Percentiles rank a stretch among this genome's conserved stretches.
Conservation (phyloP, 2,888 invertebrate genomes). For the Clusia tigrina region DNA sequence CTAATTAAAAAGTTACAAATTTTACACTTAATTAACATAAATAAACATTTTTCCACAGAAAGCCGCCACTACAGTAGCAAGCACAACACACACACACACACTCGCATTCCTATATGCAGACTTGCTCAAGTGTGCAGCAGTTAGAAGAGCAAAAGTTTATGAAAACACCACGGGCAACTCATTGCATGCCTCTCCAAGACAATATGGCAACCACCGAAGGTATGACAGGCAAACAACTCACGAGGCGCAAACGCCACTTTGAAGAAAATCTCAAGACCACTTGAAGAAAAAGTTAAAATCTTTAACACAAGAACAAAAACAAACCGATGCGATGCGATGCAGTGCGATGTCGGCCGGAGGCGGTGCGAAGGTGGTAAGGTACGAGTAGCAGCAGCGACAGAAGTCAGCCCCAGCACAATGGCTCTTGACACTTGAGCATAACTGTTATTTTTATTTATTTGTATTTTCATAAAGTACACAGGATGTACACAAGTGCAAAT, state of each 20-base stretch:
- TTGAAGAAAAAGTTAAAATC: constrained; percentile 46
- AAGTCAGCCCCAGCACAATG: constrained; percentile 11
- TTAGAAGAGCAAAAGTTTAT: constrained; percentile 32
- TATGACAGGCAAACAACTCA: background rate
- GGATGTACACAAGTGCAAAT: constrained; percentile 8
- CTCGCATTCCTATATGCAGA: constrained; percentile 8
- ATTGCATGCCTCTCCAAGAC: background rate
- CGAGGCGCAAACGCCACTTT: constrained; percentile 35
- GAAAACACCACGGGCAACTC: background rate
- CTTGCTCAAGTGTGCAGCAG: constrained; percentile 7
- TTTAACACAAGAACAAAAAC: constrained; percentile 34
- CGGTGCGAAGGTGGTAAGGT: constrained; percentile 3
- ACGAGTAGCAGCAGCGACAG: background rate
- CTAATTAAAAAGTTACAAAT: constrained; percentile 47
- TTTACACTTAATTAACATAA: constrained; percentile 47
- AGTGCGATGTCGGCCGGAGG: background rate
- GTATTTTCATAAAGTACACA: constrained; percentile 9
- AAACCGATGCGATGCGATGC: too few relatives aligned
- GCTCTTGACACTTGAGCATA: constrained; percentile 42
- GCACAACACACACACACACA: background rate
- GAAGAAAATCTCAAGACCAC: constrained; percentile 43
- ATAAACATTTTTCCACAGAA: constrained; percentile 34
- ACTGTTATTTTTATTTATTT: constrained; percentile 33
- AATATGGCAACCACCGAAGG: background rate
- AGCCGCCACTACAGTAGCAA: background rate